A percentile compares a stretch with the other conserved stretches of the same genome.
These are phyloP conservation scores for Drosophila guanche DNA, from an alignment of 1,140 invertebrate species.

Conservation along the genomic window DNA sequence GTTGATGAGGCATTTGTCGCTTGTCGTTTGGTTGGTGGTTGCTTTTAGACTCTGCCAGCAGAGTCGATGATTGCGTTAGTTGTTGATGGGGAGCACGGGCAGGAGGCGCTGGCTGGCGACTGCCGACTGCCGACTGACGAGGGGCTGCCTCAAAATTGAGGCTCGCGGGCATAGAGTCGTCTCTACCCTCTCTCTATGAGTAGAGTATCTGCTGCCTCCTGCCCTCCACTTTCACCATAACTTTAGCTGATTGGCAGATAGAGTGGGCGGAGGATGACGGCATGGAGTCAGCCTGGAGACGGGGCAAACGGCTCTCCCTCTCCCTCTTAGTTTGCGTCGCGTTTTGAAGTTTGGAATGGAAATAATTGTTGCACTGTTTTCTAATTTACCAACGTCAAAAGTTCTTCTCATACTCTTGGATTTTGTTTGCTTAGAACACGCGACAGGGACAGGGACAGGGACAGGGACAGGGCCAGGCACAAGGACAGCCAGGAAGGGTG, in stretches of 20 bases:
- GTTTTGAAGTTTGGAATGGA: slow-evolving; percentile 55
- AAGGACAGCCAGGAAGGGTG: no score
- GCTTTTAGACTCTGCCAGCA: slow-evolving; percentile 51
- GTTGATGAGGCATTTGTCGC: slow-evolving; percentile 73
- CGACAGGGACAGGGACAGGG: slow-evolving; percentile 13
- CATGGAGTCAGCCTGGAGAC: neutral
- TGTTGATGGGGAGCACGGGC: slow-evolving; percentile 48
- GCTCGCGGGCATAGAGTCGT: slow-evolving; percentile 55
- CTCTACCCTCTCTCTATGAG: slow-evolving; percentile 12
- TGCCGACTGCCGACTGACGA: slow-evolving; percentile 23
- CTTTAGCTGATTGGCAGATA: slow-evolving; percentile 62
- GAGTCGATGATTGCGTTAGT: slow-evolving; percentile 80
- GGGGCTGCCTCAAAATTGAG: slow-evolving; percentile 65
- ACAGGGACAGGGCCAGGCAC: neutral
- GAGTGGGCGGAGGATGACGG: slow-evolving; percentile 7
- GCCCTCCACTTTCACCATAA: slow-evolving; percentile 41
- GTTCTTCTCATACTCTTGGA: slow-evolving; percentile 33
- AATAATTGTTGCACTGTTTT: slow-evolving; percentile 77
- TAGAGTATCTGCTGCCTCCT: neutral
- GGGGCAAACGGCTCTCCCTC: neutral
- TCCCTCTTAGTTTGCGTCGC: slow-evolving; percentile 36
- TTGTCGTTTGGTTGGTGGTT: slow-evolving; percentile 65
- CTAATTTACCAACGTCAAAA: slow-evolving; percentile 72
- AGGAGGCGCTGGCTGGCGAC: neutral
- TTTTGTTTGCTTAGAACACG: slow-evolving; percentile 62